Percentiles rank a stretch among this genome's conserved stretches.
These are phyloP conservation scores for Laticauda colubrina DNA, from an alignment of 2,113 vertebrate genomes.

Conservation along the genomic window DNA sequence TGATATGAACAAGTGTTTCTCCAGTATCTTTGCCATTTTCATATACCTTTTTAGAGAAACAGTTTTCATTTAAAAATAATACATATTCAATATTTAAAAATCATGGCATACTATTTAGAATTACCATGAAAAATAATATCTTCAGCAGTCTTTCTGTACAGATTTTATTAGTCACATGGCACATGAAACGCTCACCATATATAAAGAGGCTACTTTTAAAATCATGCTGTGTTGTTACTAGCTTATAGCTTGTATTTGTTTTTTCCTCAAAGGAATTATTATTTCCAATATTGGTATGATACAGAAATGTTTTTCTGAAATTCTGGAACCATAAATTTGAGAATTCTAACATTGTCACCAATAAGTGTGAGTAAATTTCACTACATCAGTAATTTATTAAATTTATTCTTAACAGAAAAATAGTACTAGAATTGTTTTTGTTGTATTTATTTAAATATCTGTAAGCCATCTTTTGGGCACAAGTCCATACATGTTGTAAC, in stretches of 20 bases:
- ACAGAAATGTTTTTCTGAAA: background rate
- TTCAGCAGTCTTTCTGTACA: background rate
- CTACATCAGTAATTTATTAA: background rate
- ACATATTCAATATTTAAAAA: background rate
- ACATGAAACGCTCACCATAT: background rate
- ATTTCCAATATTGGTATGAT: background rate
- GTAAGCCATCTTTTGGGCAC: background rate
- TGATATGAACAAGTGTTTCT: conserved; percentile 43
- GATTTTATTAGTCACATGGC: background rate
- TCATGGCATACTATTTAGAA: background rate
- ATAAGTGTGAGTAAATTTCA: background rate
- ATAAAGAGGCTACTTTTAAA: background rate
- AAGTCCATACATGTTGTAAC: background rate
- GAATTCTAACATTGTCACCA: background rate
- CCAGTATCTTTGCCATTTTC: conserved; percentile 45
- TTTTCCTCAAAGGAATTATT: background rate
- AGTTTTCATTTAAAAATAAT: background rate
- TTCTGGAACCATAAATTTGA: background rate
- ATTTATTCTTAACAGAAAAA: background rate
- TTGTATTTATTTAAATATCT: background rate
- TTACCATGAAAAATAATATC: background rate
- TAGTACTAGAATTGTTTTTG: background rate
- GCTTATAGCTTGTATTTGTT: background rate
- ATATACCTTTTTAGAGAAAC: conserved; percentile 52
- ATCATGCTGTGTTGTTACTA: background rate